Percentiles rank a stretch among this genome's conserved stretches.
Conservation (phyloP, 2,797 vertebrate species). For the Avahi laniger region DNA sequence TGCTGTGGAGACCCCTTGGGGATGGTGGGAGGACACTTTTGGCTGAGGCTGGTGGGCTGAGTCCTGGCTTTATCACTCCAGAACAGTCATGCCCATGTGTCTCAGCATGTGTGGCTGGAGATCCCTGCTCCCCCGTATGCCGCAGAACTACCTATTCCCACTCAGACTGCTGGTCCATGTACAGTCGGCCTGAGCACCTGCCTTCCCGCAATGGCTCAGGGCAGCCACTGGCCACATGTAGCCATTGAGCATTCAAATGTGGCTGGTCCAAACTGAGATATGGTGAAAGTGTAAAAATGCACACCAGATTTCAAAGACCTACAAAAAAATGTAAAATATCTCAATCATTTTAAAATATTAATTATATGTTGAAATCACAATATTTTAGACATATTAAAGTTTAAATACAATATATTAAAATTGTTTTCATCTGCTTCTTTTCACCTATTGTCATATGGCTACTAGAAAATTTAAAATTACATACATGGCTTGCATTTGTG, state of each 20-base stretch:
- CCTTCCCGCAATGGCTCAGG: too few species aligned
- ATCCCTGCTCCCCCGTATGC: background rate
- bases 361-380: background rate
- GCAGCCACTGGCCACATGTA: background rate
- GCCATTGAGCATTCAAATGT: background rate
- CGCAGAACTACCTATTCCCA: background rate
- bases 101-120: background rate
- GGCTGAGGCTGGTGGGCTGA: background rate
- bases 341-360: background rate
- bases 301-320: background rate
- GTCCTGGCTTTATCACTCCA: background rate
- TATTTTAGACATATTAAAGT: background rate
- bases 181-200: background rate
- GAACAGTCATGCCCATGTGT: background rate
- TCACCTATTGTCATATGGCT: background rate
- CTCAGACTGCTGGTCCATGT: background rate
- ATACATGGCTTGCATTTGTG: background rate
- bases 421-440: background rate
- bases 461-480: background rate
- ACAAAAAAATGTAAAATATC: background rate
- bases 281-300: background rate
- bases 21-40: background rate
- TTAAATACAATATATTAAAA: background rate
- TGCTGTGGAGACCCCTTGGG: background rate
- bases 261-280: background rate